These are phyloP conservation scores for Corythornis leucogaster DNA, from an alignment of 2,797 vertebrate species.

Conservation along the genomic window DNA sequence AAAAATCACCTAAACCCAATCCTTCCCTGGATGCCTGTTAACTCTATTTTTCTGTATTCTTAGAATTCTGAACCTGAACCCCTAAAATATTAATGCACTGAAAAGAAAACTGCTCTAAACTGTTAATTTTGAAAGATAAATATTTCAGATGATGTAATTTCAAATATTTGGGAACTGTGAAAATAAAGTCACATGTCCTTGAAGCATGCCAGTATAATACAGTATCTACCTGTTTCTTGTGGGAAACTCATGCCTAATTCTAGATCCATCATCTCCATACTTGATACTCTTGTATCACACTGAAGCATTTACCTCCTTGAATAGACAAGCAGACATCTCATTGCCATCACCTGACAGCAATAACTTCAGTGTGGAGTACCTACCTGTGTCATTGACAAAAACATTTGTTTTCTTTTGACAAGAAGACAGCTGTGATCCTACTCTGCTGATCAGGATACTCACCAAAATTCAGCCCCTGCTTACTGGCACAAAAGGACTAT, in stretches of 20 bases:
- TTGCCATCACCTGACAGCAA: background rate
- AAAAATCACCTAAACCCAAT: background rate
- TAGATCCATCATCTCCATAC: background rate
- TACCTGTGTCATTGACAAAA: background rate
- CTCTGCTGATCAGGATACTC: background rate
- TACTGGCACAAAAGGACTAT: background rate
- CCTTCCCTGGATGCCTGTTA: background rate
- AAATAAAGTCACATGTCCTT: fast-evolving
- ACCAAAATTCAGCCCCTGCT: background rate
- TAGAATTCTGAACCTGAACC: background rate
- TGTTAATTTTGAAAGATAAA: background rate
- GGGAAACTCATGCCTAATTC: background rate
- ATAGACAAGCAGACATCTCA: background rate
- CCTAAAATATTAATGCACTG: background rate
- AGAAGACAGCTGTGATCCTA: background rate
- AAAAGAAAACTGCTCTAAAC: background rate
- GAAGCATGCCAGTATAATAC: background rate
- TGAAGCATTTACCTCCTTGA: background rate
- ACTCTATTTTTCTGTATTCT: background rate
- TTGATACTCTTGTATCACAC: background rate
- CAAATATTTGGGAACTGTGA: background rate
- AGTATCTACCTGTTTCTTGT: background rate
- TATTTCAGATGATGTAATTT: background rate
- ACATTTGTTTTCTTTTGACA: background rate
- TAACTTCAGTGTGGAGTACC: background rate